Base-by-base conservation (phyloP, 2,113 vertebrate genomes). In the Sturnus vulgaris region DNA sequence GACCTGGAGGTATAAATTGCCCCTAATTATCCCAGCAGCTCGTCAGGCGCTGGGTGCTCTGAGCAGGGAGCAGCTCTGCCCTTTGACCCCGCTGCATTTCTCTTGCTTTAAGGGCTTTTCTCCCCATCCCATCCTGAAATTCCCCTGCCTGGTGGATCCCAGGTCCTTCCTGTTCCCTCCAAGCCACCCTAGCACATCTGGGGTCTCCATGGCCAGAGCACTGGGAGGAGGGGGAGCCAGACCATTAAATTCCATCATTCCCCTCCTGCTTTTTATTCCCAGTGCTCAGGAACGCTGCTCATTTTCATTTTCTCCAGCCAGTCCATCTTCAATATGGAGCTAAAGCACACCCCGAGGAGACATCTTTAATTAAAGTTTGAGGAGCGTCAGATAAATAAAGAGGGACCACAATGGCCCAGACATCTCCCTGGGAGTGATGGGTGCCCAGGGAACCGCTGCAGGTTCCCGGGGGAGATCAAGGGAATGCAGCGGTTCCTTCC, bases 1-100 rank as follows among this genome's bases (percentile, higher is more conserved):
- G 95, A 96, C 95, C 96, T 79, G 92, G 88, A 91, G 96, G 90
- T 93, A 96, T 97, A 97, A 97, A 97, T 97, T 92, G 90, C 82
- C 91, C 89, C 93, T 95, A 96, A 97, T 96, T 96, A 96, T 92
- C 96, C 61, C 91, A 40, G 85, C 12, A 6, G 61, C 88, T 94
- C 70, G 24, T 94, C 88, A 88, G 53, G 78, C 14, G 2, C 94
- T 82, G 80, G 91, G 90, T 91, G 93, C 86, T 93, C 55, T 0
- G 47, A 79, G 78, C 69, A 31, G 80, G 93, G 61, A 88, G 84
- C 82, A 73, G 72, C 28, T 65, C 73, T 96, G 91, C 92, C 96
- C 96, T 94, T 73, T 95, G 84, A 92, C 94, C 93, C 44, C 1
- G 1, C 72, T 9, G 71, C 95, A 92, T 96, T 96, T 94, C 95